Conservation (phyloP, 2,888 invertebrate genomes). For the Smittia aterrima region DNA sequence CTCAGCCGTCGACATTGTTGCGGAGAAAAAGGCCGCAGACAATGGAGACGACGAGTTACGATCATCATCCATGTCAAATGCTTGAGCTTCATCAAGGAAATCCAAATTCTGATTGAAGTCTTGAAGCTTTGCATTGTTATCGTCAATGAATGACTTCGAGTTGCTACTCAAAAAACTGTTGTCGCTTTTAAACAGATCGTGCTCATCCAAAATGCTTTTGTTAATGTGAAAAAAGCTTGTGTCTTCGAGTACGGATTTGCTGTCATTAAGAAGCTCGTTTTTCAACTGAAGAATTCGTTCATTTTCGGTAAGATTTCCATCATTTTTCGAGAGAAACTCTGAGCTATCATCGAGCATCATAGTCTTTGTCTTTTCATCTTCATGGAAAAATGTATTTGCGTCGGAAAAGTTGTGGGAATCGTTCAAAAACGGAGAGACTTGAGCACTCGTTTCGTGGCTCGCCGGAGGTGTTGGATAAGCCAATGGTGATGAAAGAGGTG, state of each 20-base stretch:
- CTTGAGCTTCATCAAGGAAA: constrained; percentile 53
- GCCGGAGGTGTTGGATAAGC: constrained; percentile 86
- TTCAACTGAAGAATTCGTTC: constrained; percentile 53
- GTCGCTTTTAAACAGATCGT: constrained; percentile 32
- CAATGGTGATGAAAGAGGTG: constrained; percentile 67
- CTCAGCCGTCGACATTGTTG: constrained; percentile 81
- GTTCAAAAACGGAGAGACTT: constrained; percentile 54
- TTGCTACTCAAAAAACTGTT: constrained; percentile 37
- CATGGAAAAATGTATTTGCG: constrained; percentile 51
- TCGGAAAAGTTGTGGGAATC: constrained; percentile 52
- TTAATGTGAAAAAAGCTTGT: constrained; percentile 45
- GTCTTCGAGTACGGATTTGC: constrained; percentile 50
- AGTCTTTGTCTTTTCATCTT: constrained; percentile 47
- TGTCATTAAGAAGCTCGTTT: constrained; percentile 45
- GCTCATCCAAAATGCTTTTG: constrained; percentile 38
- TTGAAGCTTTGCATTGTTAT: constrained; percentile 38
- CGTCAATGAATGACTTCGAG: constrained; percentile 34
- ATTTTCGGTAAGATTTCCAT: constrained; percentile 48
- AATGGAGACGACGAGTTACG: constrained; percentile 75
- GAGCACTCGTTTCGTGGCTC: constrained; percentile 70
- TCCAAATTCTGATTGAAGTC: constrained; percentile 50
- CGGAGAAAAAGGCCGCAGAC: constrained; percentile 79
- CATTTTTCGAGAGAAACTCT: constrained; percentile 47
- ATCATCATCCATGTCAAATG: constrained; percentile 56
- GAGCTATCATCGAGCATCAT: constrained; percentile 47